These are phyloP conservation scores for Brachypteracias leptosomus DNA, from an alignment of 2,113 vertebrate genomes.

Conservation along the genomic window DNA sequence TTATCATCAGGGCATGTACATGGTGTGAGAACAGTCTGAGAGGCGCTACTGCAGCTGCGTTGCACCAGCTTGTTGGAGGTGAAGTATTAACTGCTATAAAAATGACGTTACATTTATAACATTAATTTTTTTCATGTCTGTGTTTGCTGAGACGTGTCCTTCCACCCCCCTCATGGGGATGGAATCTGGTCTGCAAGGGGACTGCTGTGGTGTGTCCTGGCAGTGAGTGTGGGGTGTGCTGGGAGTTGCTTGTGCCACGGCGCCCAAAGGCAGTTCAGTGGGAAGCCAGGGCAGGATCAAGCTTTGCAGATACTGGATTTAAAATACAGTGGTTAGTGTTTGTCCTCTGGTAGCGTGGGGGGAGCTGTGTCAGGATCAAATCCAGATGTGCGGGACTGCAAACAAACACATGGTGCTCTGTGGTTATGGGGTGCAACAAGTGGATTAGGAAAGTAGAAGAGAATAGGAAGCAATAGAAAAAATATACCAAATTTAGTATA, in stretches of 20 bases:
- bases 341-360: fast-evolving
- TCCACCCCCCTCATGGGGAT: not conserved
- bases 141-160: fast-evolving
- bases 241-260: not conserved
- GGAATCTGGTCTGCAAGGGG: not conserved
- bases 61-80: not conserved
- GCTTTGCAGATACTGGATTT: not conserved
- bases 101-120: fast-evolving
- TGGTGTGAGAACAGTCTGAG: not conserved
- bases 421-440: not conserved
- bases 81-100: not conserved
- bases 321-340: fast-evolving
- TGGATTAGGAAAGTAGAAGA: not conserved
- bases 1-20: fast-evolving
- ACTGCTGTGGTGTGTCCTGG: fast-evolving
- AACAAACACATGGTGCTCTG: not conserved
- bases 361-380: not conserved
- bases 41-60: fast-evolving
- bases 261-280: fast-evolving
- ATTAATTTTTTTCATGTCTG: fast-evolving
- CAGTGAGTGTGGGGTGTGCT: not conserved
- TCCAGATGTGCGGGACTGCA: not conserved
- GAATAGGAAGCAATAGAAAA: not conserved
- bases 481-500: not conserved
- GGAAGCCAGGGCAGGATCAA: not conserved